phyloP scores from a whole-genome alignment of 2,797 vertebrate genomes.

The Danio tinwini region DNA sequence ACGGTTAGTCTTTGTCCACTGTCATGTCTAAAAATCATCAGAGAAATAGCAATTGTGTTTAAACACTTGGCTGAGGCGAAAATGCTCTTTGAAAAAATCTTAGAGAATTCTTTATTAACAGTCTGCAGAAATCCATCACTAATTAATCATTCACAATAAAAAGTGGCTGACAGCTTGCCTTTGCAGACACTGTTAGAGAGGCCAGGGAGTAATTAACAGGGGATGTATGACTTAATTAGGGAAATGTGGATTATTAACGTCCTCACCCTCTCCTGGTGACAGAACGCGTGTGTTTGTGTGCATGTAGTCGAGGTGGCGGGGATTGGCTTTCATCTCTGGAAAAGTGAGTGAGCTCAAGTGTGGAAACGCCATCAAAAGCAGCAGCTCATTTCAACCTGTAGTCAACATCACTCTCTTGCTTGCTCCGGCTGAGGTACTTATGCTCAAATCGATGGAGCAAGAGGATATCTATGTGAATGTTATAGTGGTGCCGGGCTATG shows the following conservation, averaged over 20 bases:
- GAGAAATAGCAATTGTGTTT: slow-evolving; percentile 9
- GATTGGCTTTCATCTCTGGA: slow-evolving; percentile 44
- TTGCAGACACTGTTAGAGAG: slow-evolving; percentile 73
- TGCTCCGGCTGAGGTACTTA: slow-evolving; percentile 7
- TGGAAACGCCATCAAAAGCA: slow-evolving; percentile 42
- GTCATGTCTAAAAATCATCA: background rate
- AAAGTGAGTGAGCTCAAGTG: slow-evolving; percentile 30
- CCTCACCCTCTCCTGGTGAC: slow-evolving; percentile 75
- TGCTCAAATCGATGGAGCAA: background rate
- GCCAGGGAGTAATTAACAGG: slow-evolving; percentile 77
- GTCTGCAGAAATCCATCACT: slow-evolving; percentile 75
- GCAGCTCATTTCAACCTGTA: slow-evolving; percentile 43
- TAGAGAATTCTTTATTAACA: slow-evolving; percentile 62
- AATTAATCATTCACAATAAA: slow-evolving; percentile 82
- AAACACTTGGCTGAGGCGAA: background rate
- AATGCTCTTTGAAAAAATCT: slow-evolving; percentile 23
- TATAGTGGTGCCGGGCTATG: background rate
- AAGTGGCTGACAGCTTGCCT: slow-evolving; percentile 72
- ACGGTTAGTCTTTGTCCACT: background rate
- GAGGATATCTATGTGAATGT: background rate
- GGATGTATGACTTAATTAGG: slow-evolving; percentile 78
- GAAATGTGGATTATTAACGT: slow-evolving; percentile 82
- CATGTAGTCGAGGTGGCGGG: slow-evolving; percentile 14
- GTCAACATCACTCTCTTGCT: slow-evolving; percentile 27
- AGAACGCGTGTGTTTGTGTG: slow-evolving; percentile 52